Evolutionary conservation across 2,888 invertebrate genomes (phyloP).

Genomic region (Eudasyphora cyanicolor): DNA sequence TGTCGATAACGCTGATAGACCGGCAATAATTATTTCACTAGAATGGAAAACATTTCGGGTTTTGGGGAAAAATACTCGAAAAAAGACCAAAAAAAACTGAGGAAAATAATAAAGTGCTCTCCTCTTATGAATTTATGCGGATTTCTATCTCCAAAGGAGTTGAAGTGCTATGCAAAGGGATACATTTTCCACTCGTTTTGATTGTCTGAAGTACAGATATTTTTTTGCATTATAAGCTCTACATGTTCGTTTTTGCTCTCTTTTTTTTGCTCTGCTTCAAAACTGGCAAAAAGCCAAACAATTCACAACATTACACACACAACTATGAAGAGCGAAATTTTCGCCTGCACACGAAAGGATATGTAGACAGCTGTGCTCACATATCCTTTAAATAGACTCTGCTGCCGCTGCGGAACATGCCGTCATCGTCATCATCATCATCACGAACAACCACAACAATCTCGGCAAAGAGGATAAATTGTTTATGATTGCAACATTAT

Average conservation of each 20-base stretch:
- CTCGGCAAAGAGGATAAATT: slow-evolving; percentile 22
- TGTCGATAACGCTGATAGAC: background rate
- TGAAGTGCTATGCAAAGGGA: background rate
- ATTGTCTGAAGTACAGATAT: background rate
- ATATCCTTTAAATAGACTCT: slow-evolving; percentile 2
- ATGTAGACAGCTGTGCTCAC: background rate
- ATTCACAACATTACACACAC: background rate
- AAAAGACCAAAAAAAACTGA: background rate
- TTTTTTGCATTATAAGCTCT: background rate
- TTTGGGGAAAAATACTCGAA: background rate
- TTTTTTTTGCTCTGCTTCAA: background rate
- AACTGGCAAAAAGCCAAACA: slow-evolving; percentile 19
- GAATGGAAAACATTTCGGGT: too few relatives aligned
- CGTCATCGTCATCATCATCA: background rate
- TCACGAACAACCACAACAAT: background rate
- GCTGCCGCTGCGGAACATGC: background rate
- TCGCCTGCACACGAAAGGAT: background rate
- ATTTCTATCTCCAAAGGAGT: background rate
- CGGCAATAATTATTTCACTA: slow-evolving; percentile 7
- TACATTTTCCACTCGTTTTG: background rate
- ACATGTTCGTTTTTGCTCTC: background rate
- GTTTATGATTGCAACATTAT: slow-evolving; percentile 44
- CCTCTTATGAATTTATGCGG: background rate
- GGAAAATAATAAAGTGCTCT: slow-evolving; percentile 13
- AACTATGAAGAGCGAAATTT: background rate